Evolutionary conservation across 2,888 invertebrate genomes (phyloP).

Genomic region (Caenorhabditis sulstoni): DNA sequence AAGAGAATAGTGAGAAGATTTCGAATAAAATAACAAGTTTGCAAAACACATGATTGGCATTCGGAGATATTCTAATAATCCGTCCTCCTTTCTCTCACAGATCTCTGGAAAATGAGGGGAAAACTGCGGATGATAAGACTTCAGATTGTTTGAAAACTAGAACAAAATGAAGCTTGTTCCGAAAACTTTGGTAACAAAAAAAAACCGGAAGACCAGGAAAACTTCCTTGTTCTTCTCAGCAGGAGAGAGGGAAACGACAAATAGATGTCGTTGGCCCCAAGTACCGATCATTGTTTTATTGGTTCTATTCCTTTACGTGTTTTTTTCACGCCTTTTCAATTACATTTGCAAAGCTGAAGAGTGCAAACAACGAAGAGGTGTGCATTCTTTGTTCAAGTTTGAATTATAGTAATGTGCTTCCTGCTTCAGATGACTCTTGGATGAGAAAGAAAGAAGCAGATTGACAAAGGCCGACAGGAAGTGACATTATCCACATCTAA

Average conservation of each 20-base stretch:
- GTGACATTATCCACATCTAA: slow-evolving; percentile 18
- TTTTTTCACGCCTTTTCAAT: slow-evolving; percentile 18
- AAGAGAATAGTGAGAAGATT: slow-evolving; percentile 2
- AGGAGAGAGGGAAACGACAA: slow-evolving; percentile 11
- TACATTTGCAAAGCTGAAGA: slow-evolving; percentile 20
- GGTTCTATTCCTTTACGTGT: no score
- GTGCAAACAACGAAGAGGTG: not conserved
- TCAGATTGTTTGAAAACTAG: not conserved
- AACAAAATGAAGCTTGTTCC: no score
- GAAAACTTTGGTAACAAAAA: no score
- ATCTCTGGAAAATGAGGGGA: slow-evolving; percentile 19
- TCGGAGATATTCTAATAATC: slow-evolving; percentile 16
- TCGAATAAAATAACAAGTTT: slow-evolving; percentile 1
- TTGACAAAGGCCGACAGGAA: slow-evolving; percentile 25
- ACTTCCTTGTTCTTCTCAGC: slow-evolving; percentile 22
- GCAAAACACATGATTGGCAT: no score
- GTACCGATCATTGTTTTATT: slow-evolving; percentile 35
- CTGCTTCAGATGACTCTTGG: slow-evolving; percentile 2
- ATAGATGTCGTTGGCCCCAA: slow-evolving; percentile 9
- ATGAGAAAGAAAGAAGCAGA: slow-evolving; percentile 8
- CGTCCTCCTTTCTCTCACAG: slow-evolving; percentile 6
- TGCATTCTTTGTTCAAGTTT: slow-evolving; percentile 8
- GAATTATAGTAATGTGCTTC: slow-evolving; percentile 46
- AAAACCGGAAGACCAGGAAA: not conserved
- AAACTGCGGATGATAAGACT: not conserved